phyloP scores from a whole-genome alignment of 2,888 invertebrate genomes.

The Pemphredon lugubris region DNA sequence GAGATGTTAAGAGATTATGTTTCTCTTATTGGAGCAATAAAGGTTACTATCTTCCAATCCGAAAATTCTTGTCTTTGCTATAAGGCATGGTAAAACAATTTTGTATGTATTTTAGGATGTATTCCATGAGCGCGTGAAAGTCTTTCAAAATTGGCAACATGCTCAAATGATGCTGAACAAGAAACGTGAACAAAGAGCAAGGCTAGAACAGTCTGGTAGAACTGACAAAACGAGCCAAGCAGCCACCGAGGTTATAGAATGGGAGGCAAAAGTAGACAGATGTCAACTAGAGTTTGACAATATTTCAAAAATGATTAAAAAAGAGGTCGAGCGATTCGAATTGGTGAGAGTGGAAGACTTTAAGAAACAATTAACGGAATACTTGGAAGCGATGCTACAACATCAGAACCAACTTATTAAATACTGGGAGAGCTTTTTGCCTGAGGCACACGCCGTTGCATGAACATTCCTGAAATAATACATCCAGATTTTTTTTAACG shows the following conservation, averaged over 20 bases:
- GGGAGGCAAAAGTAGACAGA: slow-evolving; percentile 98
- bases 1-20: slow-evolving; percentile 98
- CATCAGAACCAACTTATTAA: slow-evolving; percentile 96
- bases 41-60: slow-evolving; percentile 81
- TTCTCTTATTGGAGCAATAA: slow-evolving; percentile 94
- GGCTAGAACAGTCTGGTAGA: slow-evolving; percentile 94
- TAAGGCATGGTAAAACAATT: slow-evolving; percentile 6
- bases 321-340: slow-evolving; percentile 96
- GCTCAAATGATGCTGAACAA: slow-evolving; percentile 96
- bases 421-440: slow-evolving; percentile 97
- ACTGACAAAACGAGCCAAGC: slow-evolving; percentile 95
- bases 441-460: slow-evolving; percentile 96
- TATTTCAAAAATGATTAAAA: slow-evolving; percentile 96
- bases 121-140: slow-evolving; percentile 89
- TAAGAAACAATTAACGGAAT: slow-evolving; percentile 93
- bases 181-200: slow-evolving; percentile 96
- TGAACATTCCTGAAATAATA: slow-evolving; percentile 82
- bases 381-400: slow-evolving; percentile 96
- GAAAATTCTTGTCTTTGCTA: not conserved
- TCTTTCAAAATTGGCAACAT: slow-evolving; percentile 99
- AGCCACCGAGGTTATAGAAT: slow-evolving; percentile 96
- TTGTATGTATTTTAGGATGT: slow-evolving; percentile 82
- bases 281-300: slow-evolving; percentile 98
- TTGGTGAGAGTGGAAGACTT: slow-evolving; percentile 93
- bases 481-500: slow-evolving; percentile 33